These are phyloP conservation scores for Drosophila putrida DNA, from an alignment of 2,888 invertebrate species.

Conservation along the genomic window DNA sequence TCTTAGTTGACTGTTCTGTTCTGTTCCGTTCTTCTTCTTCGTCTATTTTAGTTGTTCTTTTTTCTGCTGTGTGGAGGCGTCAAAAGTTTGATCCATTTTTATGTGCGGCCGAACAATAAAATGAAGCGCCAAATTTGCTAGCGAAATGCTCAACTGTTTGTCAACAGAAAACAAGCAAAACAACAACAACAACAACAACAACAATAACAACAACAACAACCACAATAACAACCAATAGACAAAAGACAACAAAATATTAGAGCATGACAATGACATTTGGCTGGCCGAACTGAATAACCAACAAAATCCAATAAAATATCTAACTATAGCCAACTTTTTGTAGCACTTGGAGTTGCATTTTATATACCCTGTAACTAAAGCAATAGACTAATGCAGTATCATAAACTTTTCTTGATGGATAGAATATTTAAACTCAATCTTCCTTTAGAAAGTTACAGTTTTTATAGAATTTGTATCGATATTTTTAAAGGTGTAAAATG, in stretches of 20 bases:
- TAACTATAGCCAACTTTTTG: slow-evolving; percentile 22
- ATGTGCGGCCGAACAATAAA: slow-evolving; percentile 55
- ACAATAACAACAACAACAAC: slow-evolving; percentile 1
- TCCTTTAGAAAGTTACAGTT: no score
- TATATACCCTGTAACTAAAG: slow-evolving; percentile 25
- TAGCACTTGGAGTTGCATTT: slow-evolving; percentile 7
- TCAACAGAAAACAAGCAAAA: slow-evolving; percentile 25
- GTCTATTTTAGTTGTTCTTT: slow-evolving; percentile 20
- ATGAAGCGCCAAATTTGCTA: slow-evolving; percentile 50
- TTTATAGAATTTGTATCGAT: no score
- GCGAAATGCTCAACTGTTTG: slow-evolving; percentile 40
- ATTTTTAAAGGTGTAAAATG: no score
- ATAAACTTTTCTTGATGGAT: not conserved
- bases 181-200: slow-evolving; percentile 4
- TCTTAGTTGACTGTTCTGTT: slow-evolving; percentile 14
- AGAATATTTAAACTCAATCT: no score
- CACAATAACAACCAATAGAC: slow-evolving; percentile 22
- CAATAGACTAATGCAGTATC: not conserved
- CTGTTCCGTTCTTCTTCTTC: no score
- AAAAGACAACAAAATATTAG: slow-evolving; percentile 26
- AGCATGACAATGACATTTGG: slow-evolving; percentile 46
- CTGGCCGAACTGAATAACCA: slow-evolving; percentile 29
- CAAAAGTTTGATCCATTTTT: slow-evolving; percentile 74
- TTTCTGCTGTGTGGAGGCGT: slow-evolving; percentile 32
- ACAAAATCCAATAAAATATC: slow-evolving; percentile 37